Conservation (phyloP, 2,888 invertebrate genomes). For the Gibbula magus region DNA sequence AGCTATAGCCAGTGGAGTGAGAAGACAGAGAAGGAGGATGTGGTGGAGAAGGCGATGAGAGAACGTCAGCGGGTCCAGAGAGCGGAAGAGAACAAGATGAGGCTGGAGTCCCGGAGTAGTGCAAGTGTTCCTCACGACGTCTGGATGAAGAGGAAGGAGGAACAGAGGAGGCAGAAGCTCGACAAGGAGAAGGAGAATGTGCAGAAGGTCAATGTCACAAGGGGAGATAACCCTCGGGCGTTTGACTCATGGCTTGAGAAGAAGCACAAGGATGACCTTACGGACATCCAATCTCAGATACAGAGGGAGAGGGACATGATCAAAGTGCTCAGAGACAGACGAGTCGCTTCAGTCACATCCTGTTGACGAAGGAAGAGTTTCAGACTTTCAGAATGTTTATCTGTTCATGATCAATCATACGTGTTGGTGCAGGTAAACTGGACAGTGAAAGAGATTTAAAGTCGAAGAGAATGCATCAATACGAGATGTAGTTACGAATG, state of each 20-base stretch:
- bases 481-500: no score
- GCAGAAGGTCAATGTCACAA: not conserved
- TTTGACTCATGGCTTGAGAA: conserved; percentile 36
- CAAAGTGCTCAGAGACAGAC: conserved; percentile 12
- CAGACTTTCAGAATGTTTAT: not conserved
- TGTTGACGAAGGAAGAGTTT: not conserved
- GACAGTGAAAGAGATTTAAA: no score
- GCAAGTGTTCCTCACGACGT: conserved; percentile 19
- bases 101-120: not conserved
- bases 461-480: no score
- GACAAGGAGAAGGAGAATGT: not conserved
- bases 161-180: conserved; percentile 33
- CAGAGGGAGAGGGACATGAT: conserved; percentile 22
- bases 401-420: no score
- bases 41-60: conserved; percentile 39
- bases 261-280: conserved; percentile 35
- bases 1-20: conserved; percentile 51
- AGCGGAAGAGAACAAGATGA: not conserved
- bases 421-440: no score
- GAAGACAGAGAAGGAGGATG: conserved; percentile 42
- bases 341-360: not conserved
- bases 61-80: conserved; percentile 27
- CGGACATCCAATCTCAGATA: conserved; percentile 26
- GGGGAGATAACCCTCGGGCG: conserved; percentile 31
- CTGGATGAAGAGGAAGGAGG: conserved; percentile 27